Percentiles rank a stretch among this genome's conserved stretches.
phyloP scores from a whole-genome alignment of 2,113 vertebrate species.

The Stegastes partitus region DNA sequence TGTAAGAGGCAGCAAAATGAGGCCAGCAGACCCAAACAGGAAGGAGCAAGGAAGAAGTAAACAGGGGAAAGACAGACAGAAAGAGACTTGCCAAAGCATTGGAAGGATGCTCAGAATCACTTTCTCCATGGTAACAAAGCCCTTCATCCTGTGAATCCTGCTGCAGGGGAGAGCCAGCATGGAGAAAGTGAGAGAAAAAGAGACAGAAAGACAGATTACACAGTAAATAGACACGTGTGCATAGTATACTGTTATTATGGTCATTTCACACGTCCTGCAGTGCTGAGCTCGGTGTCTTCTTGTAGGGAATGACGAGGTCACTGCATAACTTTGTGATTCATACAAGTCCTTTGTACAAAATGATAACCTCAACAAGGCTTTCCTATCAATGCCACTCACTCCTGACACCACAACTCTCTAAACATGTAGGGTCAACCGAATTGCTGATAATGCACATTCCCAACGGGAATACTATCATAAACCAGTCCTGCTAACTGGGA shows the following conservation, averaged over 20 bases:
- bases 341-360: too few relatives aligned
- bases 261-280: neutral
- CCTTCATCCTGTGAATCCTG: constrained; percentile 89
- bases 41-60: neutral
- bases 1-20: neutral
- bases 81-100: constrained; percentile 88
- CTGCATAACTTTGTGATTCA: too few relatives aligned
- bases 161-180: constrained; percentile 79
- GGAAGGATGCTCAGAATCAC: constrained; percentile 89
- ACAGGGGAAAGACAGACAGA: constrained; percentile 53
- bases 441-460: too few relatives aligned
- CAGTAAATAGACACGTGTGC: neutral
- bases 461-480: too few relatives aligned
- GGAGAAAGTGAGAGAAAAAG: constrained; percentile 58
- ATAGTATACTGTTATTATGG: too few relatives aligned
- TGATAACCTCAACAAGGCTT: too few relatives aligned
- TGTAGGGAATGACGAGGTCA: too few relatives aligned
- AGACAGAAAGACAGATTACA: constrained; percentile 27
- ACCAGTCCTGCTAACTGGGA: too few relatives aligned
- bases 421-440: too few relatives aligned
- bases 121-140: constrained; percentile 88
- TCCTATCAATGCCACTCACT: too few relatives aligned
- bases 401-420: too few relatives aligned
- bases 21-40: constrained; percentile 50
- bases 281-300: neutral